These are phyloP conservation scores for Ophion obscuratus DNA, from an alignment of 2,888 invertebrate species.

Conservation along the genomic window DNA sequence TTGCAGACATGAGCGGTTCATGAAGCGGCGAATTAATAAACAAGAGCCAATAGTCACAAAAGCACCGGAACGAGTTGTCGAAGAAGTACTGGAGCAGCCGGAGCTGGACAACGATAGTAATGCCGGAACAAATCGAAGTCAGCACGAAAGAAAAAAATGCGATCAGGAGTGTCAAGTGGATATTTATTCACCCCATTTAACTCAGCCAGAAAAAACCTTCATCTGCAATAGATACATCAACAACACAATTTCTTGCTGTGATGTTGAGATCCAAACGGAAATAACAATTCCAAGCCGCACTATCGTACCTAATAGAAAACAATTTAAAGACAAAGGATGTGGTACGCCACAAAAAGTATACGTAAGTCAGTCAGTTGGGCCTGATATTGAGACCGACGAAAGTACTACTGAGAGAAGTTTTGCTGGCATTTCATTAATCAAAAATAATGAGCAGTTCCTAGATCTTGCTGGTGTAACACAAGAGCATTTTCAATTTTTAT, in stretches of 20 bases:
- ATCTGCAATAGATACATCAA: slow-evolving; percentile 60
- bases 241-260: slow-evolving; percentile 26
- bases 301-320: slow-evolving; percentile 38
- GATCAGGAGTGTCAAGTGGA: no score
- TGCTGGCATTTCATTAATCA: slow-evolving; percentile 59
- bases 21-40: slow-evolving; percentile 36
- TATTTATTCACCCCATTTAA: no score
- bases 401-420: slow-evolving; percentile 44
- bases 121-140: slow-evolving; percentile 17
- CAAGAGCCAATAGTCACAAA: slow-evolving; percentile 1
- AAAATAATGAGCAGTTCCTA: slow-evolving; percentile 57
- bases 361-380: slow-evolving; percentile 43
- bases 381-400: slow-evolving; percentile 21
- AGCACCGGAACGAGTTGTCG: slow-evolving; percentile 18
- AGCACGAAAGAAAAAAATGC: no score
- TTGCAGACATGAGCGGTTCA: slow-evolving; percentile 25
- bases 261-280: slow-evolving; percentile 63
- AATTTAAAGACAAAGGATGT: slow-evolving; percentile 50
- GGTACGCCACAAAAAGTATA: slow-evolving; percentile 54
- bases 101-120: slow-evolving; percentile 20
- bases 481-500: slow-evolving; percentile 59
- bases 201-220: slow-evolving; percentile 47
- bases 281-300: slow-evolving; percentile 22
- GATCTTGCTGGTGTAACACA: slow-evolving; percentile 61
- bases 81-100: slow-evolving; percentile 16